phyloP scores from a whole-genome alignment of 2,797 vertebrate genomes.

The Phrynocephalus guinanensis region DNA sequence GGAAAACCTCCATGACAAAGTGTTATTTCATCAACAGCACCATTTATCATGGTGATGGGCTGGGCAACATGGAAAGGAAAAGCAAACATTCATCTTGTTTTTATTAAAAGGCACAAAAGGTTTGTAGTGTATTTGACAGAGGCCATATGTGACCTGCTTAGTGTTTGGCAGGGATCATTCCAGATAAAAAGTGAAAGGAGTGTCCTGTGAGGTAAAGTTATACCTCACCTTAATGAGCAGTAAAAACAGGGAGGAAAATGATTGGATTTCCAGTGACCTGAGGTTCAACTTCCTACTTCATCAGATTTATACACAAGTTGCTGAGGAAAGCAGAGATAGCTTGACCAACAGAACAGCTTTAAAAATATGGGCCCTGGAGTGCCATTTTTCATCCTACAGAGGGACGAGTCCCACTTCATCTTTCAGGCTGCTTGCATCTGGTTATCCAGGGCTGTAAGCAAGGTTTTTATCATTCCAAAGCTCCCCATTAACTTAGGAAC shows the following conservation, averaged over 20 bases:
- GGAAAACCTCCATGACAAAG: slow-evolving; percentile 33
- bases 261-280: slow-evolving; percentile 72
- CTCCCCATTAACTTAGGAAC: neutral
- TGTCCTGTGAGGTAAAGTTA: slow-evolving; percentile 72
- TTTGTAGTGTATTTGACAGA: slow-evolving; percentile 70
- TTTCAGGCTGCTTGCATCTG: slow-evolving; percentile 12
- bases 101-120: slow-evolving; percentile 72
- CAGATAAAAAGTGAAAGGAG: slow-evolving; percentile 69
- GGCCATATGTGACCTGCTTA: slow-evolving; percentile 74
- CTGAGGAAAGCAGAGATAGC: slow-evolving; percentile 37
- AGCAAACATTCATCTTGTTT: slow-evolving; percentile 70
- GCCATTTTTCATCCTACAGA: slow-evolving; percentile 9
- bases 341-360: slow-evolving; percentile 20
- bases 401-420: slow-evolving; percentile 30
- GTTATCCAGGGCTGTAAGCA: slow-evolving; percentile 19
- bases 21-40: slow-evolving; percentile 59
- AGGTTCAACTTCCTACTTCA: slow-evolving; percentile 66
- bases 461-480: slow-evolving; percentile 13
- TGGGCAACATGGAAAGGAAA: slow-evolving; percentile 62
- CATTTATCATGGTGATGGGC: slow-evolving; percentile 68
- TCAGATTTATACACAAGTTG: slow-evolving; percentile 52
- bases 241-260: slow-evolving; percentile 53
- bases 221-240: slow-evolving; percentile 73
- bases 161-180: slow-evolving; percentile 49
- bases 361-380: slow-evolving; percentile 12